phyloP scores from a whole-genome alignment of 2,113 vertebrate species.

The Sebastes schlegelii region DNA sequence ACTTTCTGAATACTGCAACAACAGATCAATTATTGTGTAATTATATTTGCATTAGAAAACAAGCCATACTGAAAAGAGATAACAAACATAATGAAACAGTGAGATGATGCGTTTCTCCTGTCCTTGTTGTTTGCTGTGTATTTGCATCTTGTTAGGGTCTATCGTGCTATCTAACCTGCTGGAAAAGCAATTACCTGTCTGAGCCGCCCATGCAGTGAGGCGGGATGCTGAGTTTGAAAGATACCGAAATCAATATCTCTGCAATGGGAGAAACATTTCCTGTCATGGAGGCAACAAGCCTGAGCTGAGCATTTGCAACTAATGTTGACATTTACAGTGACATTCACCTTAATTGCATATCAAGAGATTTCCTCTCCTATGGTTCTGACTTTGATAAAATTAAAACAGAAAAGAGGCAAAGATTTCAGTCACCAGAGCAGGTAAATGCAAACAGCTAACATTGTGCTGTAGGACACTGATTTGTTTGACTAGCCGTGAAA shows the following conservation, averaged over 20 bases:
- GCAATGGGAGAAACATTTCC: slow-evolving; percentile 58
- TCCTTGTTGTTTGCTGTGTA: slow-evolving; percentile 14
- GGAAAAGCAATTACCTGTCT: slow-evolving; percentile 70
- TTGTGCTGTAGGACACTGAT: slow-evolving; percentile 3
- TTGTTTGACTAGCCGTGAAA: background rate
- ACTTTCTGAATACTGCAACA: slow-evolving; percentile 18
- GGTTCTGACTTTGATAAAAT: slow-evolving; percentile 43
- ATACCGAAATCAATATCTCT: slow-evolving; percentile 71
- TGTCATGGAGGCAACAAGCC: slow-evolving; percentile 45
- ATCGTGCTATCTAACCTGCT: slow-evolving; percentile 38
- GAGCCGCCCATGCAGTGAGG: slow-evolving; percentile 49
- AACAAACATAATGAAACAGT: slow-evolving; percentile 4
- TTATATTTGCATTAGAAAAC: slow-evolving; percentile 26
- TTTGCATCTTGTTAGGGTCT: slow-evolving; percentile 54
- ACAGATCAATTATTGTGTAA: slow-evolving; percentile 22
- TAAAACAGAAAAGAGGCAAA: background rate
- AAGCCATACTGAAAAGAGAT: background rate
- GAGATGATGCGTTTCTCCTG: slow-evolving; percentile 5
- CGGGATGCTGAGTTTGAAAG: slow-evolving; percentile 61
- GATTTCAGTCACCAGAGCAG: slow-evolving; percentile 38
- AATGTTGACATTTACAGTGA: slow-evolving; percentile 66
- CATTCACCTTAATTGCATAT: slow-evolving; percentile 62
- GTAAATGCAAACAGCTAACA: slow-evolving; percentile 20
- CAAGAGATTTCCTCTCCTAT: slow-evolving; percentile 34
- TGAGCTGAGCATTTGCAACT: slow-evolving; percentile 35